Evolutionary conservation across 2,797 vertebrate genomes (phyloP), one percentile per base, ranked within the genome.

Genomic region (Antrozous pallidus): DNA sequence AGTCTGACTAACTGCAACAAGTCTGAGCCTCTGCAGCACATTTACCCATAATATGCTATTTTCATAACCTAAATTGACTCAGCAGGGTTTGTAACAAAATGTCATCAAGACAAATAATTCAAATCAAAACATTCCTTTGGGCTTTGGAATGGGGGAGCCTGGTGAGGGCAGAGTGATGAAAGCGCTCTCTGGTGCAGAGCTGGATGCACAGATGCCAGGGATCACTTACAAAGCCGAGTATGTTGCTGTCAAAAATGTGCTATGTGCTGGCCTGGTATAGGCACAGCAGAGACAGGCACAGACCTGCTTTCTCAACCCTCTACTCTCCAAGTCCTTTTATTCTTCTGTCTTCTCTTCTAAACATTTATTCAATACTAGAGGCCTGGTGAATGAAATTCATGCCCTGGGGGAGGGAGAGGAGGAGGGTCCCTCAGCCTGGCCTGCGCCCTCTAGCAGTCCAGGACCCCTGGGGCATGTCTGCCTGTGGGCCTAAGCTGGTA

Each of bases 51-150:
- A 81, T 38, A 24, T 8, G 28, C 40, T 61, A 54, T 74, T 84
- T 70, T 69, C 61, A 77, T 28, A 94, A 84, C 47, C 67, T 22
- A 77, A 63, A 67, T 92, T 73, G 84, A 47, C 71, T 70, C 82
- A 71, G 88, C 16, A 75, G 54, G 33, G 65, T 71, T 90, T 82
- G 89, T 65, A 88, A 47, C 73, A 69, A 93, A 83, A 87, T 54
- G 40, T 86, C 91, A 89, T 71, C 70, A 91, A 78, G 79, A 95
- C 74, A 45, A 88, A 49, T 33, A 36, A 69, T 36, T 70, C 40
- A 49, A 42, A 83, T 49, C 40, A 56, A 88, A 80, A 75, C 71
- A 82, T 13, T 78, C 47, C 91, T 94, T 13, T 70, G 58, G 49
- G 63, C 54, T 9, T 18, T 7, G 36, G 88, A 74, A 36, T 0